A percentile compares a stretch with the other conserved stretches of the same genome.
Conservation (phyloP, 2,797 vertebrate genomes). For the Sebastes taczanowskii region DNA sequence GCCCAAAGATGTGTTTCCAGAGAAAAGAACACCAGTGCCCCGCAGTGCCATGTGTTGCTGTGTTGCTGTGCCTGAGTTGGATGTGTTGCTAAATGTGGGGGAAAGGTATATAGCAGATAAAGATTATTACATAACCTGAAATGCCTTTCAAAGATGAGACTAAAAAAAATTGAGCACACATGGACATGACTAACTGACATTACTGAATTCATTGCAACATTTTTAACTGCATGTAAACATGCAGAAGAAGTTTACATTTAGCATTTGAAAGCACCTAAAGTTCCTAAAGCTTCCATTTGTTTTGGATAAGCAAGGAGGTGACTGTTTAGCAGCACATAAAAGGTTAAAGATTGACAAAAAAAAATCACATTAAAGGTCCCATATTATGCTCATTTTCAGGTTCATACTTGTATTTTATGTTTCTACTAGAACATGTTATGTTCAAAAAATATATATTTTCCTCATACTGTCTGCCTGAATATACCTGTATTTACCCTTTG, state of each 20-base stretch:
- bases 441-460: no score
- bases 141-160: neutral
- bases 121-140: neutral
- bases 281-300: neutral
- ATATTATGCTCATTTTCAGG: no score
- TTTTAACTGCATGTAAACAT: neutral
- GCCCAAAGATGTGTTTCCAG: neutral
- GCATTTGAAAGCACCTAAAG: neutral
- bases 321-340: neutral
- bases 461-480: no score
- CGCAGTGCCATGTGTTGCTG: neutral
- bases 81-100: neutral
- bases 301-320: neutral
- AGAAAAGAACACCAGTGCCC: neutral
- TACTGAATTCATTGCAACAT: neutral
- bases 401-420: no score
- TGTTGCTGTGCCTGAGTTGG: neutral
- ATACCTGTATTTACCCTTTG: no score
- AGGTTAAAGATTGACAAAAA: neutral
- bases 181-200: neutral
- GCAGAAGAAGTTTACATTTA: neutral
- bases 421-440: no score
- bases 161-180: neutral
- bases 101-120: neutral
- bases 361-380: neutral